Conservation (phyloP, 1,140 invertebrate genomes). For the Bilobella aurantiaca region DNA sequence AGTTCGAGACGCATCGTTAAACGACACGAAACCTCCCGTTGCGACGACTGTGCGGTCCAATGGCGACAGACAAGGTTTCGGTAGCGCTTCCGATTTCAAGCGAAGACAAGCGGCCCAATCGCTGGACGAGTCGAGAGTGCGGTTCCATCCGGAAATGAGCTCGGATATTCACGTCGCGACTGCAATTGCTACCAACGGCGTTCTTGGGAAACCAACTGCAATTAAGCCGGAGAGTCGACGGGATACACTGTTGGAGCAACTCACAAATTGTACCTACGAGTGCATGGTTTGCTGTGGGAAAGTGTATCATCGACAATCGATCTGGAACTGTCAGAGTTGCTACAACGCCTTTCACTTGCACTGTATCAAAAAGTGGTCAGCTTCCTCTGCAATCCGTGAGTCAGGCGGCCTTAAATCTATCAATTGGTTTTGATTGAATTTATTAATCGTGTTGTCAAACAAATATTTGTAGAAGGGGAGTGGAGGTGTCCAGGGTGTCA, state of each 20-base stretch:
- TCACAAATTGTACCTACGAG: conserved; percentile 65
- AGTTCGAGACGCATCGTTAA: not conserved
- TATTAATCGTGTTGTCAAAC: not conserved
- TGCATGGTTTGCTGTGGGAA: conserved; percentile 86
- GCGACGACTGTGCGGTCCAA: too few relatives aligned
- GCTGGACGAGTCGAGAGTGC: not conserved
- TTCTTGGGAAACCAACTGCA: not conserved
- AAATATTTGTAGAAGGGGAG: conserved; percentile 54
- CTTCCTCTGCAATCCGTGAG: conserved; percentile 60
- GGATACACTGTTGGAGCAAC: conserved; percentile 66
- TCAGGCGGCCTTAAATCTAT: conserved; percentile 24
- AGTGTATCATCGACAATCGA: conserved; percentile 61
- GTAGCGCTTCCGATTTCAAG: too few relatives aligned
- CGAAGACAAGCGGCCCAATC: too few relatives aligned
- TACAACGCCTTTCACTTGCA: conserved; percentile 81
- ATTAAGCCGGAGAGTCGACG: conserved; percentile 49
- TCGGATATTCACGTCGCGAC: not conserved
- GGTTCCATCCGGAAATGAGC: not conserved
- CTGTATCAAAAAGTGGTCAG: conserved; percentile 84
- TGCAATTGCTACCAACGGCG: not conserved
- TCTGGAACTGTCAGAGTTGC: conserved; percentile 84
- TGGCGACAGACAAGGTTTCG: too few relatives aligned
- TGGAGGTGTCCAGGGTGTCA: conserved; percentile 92
- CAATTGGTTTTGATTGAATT: conserved; percentile 18
- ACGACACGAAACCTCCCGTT: too few relatives aligned